These are phyloP conservation scores for Calonectris borealis DNA, from an alignment of 2,113 vertebrate genomes.

Conservation along the genomic window DNA sequence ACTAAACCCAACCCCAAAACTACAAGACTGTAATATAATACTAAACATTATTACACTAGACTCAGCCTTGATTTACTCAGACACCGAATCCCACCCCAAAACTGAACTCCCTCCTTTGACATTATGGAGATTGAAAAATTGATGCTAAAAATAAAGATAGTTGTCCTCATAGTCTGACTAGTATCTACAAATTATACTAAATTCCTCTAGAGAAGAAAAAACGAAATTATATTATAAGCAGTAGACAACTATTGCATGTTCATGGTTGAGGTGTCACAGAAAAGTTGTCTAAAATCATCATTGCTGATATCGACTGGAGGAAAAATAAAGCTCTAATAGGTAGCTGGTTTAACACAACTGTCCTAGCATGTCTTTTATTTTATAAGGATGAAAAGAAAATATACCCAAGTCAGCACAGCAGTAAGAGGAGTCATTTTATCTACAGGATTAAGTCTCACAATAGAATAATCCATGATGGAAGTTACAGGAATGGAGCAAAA, in stretches of 20 bases:
- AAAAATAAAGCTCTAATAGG: conserved; percentile 13
- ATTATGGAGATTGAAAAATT: not conserved
- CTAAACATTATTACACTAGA: not conserved
- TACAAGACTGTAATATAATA: not conserved
- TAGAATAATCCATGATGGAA: conserved; percentile 41
- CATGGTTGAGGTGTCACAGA: not conserved
- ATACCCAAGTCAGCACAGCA: not conserved
- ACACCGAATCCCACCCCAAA: not conserved
- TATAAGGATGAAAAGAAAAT: conserved; percentile 48
- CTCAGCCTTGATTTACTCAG: not conserved
- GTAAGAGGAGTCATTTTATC: conserved; percentile 41
- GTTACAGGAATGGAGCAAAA: not conserved
- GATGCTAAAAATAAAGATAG: conserved; percentile 1
- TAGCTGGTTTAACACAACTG: not conserved
- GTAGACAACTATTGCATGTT: not conserved
- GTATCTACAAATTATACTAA: not conserved
- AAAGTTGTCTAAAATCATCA: not conserved
- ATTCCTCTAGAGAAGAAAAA: not conserved
- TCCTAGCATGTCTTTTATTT: conserved; percentile 24
- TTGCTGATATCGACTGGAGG: not conserved
- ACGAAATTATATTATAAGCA: not conserved
- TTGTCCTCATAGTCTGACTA: not conserved
- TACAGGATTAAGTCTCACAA: conserved; percentile 47
- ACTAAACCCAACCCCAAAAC: not conserved
- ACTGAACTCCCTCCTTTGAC: not conserved